Evolutionary conservation across 2,888 invertebrate species (phyloP).

Genomic region (Subacronicta megacephala): DNA sequence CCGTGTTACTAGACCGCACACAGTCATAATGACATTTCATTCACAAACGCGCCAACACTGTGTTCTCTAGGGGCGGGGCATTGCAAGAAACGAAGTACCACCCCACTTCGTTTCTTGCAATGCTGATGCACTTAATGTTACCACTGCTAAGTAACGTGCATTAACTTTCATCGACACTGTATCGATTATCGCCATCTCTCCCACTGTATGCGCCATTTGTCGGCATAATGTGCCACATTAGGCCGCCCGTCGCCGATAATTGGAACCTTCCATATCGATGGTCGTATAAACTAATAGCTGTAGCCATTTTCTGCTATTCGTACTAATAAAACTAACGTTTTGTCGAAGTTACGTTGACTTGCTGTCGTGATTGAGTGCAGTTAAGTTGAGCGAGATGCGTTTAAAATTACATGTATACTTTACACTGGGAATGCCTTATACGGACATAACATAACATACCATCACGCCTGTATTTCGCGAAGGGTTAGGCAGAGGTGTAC

Average conservation of each 20-base stretch:
- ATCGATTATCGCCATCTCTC: not conserved
- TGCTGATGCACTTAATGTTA: slow-evolving; percentile 17
- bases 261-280: slow-evolving; percentile 7
- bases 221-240: slow-evolving; percentile 31
- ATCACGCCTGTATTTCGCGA: too few relatives aligned
- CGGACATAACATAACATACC: too few relatives aligned
- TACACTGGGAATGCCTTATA: too few relatives aligned
- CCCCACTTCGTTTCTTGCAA: not conserved
- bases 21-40: too few relatives aligned
- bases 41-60: too few relatives aligned
- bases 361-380: not conserved
- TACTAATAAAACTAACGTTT: slow-evolving; percentile 9
- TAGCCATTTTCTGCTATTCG: slow-evolving; percentile 11
- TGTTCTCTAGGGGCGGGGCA: too few relatives aligned
- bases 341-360: not conserved
- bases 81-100: too few relatives aligned
- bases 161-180: slow-evolving; percentile 1
- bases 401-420: not conserved
- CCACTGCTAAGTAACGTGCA: not conserved
- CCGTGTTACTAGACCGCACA: too few relatives aligned
- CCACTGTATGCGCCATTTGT: slow-evolving; percentile 15
- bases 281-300: slow-evolving; percentile 22
- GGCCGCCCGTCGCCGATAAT: slow-evolving; percentile 10
- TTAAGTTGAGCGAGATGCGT: not conserved
- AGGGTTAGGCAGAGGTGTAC: too few relatives aligned